Evolutionary conservation across 2,888 invertebrate genomes (phyloP).

Genomic region (Dicyrtoma fusca): DNA sequence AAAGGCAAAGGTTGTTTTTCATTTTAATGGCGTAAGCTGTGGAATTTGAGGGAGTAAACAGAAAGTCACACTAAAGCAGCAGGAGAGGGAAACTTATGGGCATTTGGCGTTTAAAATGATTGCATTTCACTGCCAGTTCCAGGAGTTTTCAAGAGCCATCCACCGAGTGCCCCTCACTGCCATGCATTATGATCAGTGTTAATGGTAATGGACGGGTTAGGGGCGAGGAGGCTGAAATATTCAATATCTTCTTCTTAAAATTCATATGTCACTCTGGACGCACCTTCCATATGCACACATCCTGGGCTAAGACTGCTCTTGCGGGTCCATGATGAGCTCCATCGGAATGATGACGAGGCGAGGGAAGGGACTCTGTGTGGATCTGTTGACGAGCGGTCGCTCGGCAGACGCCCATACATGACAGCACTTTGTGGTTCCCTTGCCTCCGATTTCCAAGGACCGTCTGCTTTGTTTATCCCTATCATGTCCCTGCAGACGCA

Average conservation of each 20-base stretch:
- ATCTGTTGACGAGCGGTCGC: constrained; percentile 35
- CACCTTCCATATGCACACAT: constrained; percentile 1
- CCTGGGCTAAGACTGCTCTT: constrained; percentile 6
- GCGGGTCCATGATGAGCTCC: constrained; percentile 6
- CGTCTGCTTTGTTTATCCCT: constrained; percentile 37
- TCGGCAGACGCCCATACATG: constrained; percentile 38
- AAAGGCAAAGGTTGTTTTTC: constrained; percentile 29
- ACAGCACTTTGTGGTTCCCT: constrained; percentile 33
- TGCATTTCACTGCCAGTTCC: constrained; percentile 19
- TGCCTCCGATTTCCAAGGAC: constrained; percentile 24
- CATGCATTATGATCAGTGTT: background rate
- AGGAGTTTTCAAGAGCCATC: constrained; percentile 14
- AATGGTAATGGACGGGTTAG: constrained; percentile 13
- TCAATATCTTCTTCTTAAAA: constrained; percentile 16
- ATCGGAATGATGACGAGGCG: background rate
- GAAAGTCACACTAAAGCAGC: constrained; percentile 18
- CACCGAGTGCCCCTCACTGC: background rate
- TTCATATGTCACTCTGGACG: constrained; percentile 35
- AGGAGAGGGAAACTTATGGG: background rate
- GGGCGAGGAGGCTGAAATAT: background rate
- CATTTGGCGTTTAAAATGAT: constrained; percentile 27
- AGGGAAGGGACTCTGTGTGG: constrained; percentile 5
- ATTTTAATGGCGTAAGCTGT: constrained; percentile 33
- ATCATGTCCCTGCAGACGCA: constrained; percentile 25
- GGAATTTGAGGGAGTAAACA: constrained; percentile 37